A percentile compares a stretch with the other conserved stretches of the same genome.
These are phyloP conservation scores for Nicator chloris DNA, from an alignment of 2,113 vertebrate species.

Conservation along the genomic window DNA sequence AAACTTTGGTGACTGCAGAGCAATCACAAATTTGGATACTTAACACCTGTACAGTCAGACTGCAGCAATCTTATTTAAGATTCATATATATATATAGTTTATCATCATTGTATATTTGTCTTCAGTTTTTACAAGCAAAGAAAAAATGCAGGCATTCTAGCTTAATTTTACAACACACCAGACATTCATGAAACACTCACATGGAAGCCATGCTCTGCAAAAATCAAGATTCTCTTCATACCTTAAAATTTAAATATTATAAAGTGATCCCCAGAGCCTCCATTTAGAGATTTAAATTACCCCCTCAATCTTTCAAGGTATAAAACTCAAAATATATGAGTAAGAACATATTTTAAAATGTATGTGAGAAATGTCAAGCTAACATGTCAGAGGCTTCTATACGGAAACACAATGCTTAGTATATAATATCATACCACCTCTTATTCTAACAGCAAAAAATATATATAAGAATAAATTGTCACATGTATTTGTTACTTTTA, in stretches of 20 bases:
- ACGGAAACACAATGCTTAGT: background rate
- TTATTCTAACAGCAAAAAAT: background rate
- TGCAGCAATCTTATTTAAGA: background rate
- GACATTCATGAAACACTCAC: background rate
- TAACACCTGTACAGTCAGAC: background rate
- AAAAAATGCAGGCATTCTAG: background rate
- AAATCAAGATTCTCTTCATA: background rate
- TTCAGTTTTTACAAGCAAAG: background rate
- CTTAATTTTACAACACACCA: background rate
- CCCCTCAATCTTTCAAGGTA: background rate
- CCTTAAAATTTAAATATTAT: background rate
- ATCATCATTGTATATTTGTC: background rate
- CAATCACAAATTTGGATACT: background rate
- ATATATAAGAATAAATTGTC: background rate
- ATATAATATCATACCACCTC: background rate
- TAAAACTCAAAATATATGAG: background rate
- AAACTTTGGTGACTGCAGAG: background rate
- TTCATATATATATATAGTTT: background rate
- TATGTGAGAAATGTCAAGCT: background rate
- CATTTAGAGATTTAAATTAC: background rate
- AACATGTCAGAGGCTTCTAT: background rate
- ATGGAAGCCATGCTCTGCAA: background rate
- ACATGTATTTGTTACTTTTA: background rate
- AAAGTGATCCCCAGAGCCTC: background rate
- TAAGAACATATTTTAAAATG: background rate